Conservation (phyloP, 2,888 invertebrate genomes). For the Metallyticus violacea region DNA sequence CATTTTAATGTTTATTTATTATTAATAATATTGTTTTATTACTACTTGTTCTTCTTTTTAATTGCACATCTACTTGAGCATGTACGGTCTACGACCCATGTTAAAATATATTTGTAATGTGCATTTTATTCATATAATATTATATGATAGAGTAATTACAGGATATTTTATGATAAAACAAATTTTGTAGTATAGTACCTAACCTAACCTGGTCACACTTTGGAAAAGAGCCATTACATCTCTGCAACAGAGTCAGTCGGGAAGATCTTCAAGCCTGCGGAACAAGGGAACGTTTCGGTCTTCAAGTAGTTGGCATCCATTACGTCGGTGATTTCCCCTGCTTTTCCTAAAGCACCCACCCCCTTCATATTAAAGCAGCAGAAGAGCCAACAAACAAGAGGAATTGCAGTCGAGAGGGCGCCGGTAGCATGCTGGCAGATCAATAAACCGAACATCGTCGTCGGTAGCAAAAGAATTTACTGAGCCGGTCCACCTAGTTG, state of each 20-base stretch:
- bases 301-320: constrained; percentile 8
- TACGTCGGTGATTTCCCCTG: constrained; percentile 1
- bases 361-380: constrained; percentile 7
- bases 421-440: background rate
- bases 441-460: background rate
- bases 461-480: background rate
- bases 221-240: too few relatives aligned
- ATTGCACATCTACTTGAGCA: too few relatives aligned
- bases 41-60: too few relatives aligned
- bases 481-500: background rate
- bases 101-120: too few relatives aligned
- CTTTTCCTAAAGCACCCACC: background rate
- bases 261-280: background rate
- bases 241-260: background rate
- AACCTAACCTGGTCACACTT: too few relatives aligned
- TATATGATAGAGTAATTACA: too few relatives aligned
- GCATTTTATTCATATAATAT: too few relatives aligned
- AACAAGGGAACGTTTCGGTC: background rate
- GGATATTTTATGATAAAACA: too few relatives aligned
- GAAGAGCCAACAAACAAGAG: background rate
- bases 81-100: too few relatives aligned
- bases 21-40: too few relatives aligned
- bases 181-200: too few relatives aligned
- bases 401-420: background rate
- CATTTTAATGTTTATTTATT: too few relatives aligned